Evolutionary conservation across 2,797 vertebrate genomes (phyloP).

Genomic region (Acanthopagrus latus): DNA sequence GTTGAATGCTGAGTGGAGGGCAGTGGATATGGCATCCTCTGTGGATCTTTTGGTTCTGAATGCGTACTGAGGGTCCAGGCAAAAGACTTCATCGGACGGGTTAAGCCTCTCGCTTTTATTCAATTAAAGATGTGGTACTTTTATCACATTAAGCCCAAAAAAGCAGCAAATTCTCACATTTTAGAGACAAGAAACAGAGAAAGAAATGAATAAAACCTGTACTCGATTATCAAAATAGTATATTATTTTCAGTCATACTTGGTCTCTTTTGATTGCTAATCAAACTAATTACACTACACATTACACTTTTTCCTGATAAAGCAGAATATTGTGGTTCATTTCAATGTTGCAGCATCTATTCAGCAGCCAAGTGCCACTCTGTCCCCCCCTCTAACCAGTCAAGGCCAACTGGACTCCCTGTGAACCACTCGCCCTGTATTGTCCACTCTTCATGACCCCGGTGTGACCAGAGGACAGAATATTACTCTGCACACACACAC

Average conservation of each 20-base stretch:
- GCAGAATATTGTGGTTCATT: conserved; percentile 14
- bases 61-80: too few species aligned
- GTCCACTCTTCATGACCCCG: conserved; percentile 58
- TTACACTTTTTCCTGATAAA: background rate
- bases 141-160: background rate
- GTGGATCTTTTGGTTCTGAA: too few species aligned
- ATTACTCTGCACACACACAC: conserved; percentile 50
- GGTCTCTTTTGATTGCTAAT: too few species aligned
- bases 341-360: conserved; percentile 37
- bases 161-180: background rate
- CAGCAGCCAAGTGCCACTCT: conserved; percentile 52
- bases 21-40: too few species aligned
- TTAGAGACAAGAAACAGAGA: background rate
- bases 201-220: background rate
- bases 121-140: background rate
- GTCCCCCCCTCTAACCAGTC: conserved; percentile 11
- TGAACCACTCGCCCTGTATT: conserved; percentile 63
- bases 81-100: too few species aligned
- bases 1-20: too few species aligned
- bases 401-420: conserved; percentile 62
- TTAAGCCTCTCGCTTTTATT: too few species aligned
- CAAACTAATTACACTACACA: too few species aligned
- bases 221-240: too few species aligned
- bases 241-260: too few species aligned
- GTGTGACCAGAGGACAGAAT: conserved; percentile 58